These are phyloP conservation scores for Drosophila acutilabella DNA, from an alignment of 2,888 invertebrate species.

Conservation along the genomic window DNA sequence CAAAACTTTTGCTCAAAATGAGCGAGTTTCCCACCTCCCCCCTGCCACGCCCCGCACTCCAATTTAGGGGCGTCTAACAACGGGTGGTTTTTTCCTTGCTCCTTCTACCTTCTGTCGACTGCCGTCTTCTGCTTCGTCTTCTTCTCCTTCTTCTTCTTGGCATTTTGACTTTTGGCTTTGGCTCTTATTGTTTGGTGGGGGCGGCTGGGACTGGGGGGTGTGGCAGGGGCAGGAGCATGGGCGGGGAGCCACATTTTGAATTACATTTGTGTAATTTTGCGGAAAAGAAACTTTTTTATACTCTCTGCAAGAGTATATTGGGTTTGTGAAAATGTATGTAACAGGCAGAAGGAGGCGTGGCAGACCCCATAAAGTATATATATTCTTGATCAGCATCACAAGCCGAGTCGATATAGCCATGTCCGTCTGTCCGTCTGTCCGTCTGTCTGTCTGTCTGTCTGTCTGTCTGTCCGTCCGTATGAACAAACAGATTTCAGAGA, in stretches of 20 bases:
- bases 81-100: slow-evolving; percentile 7
- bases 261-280: slow-evolving; percentile 81
- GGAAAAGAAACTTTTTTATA: slow-evolving; percentile 77
- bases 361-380: no score
- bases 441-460: no score
- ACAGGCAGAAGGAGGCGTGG: no score
- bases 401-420: no score
- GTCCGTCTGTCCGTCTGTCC: no score
- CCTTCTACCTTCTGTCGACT: slow-evolving; percentile 12
- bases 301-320: no score
- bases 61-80: not conserved
- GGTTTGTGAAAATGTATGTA: no score
- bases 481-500: no score
- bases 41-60: no score
- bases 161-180: slow-evolving; percentile 62
- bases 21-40: slow-evolving; percentile 24
- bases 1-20: slow-evolving; percentile 67
- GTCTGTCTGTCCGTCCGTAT: no score
- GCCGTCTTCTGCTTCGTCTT: slow-evolving; percentile 1
- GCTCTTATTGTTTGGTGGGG: slow-evolving; percentile 26
- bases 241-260: slow-evolving; percentile 54
- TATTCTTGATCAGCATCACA: no score
- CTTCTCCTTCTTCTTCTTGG: slow-evolving; percentile 37
- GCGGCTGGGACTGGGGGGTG: not conserved
- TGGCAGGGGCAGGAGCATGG: not conserved